Conservation (phyloP, 2,797 vertebrate genomes). For the Urophycis tenuis region DNA sequence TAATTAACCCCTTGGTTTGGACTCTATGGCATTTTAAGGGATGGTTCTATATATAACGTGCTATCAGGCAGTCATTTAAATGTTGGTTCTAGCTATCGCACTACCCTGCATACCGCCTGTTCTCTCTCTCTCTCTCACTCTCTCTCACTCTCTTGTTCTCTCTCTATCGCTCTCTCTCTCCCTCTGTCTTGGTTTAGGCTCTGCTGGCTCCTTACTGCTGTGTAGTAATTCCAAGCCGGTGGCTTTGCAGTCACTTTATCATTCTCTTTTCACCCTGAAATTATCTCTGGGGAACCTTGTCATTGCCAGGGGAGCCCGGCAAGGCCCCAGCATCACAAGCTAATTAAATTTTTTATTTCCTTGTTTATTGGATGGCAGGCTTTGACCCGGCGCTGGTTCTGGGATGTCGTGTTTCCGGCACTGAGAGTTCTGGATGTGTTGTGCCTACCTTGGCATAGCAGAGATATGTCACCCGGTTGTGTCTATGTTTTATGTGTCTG, state of each 20-base stretch:
- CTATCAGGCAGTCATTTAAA: conserved; percentile 49
- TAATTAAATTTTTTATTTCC: conserved; percentile 44
- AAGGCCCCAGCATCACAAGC: conserved; percentile 51
- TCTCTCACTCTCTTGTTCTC: background rate
- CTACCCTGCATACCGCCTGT: conserved; percentile 31
- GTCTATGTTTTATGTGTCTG: background rate
- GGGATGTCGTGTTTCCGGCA: background rate
- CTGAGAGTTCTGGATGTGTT: background rate
- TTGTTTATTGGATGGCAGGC: conserved; percentile 37
- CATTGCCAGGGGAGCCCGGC: conserved; percentile 44
- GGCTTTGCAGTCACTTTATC: conserved; percentile 50
- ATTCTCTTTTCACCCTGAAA: conserved; percentile 57
- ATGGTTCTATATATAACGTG: conserved; percentile 61
- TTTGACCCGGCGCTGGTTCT: conserved; percentile 28
- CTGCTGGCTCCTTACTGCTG: conserved; percentile 11
- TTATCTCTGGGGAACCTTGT: conserved; percentile 51
- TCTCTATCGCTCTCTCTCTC: background rate
- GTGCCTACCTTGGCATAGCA: background rate
- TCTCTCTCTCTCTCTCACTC: conserved; percentile 27
- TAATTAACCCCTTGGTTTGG: conserved; percentile 63
- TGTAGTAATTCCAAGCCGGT: conserved; percentile 45
- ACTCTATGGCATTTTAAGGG: conserved; percentile 68
- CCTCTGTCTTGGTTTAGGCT: conserved; percentile 12
- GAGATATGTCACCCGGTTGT: background rate
- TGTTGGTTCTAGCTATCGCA: conserved; percentile 29